Evolutionary conservation across 2,113 vertebrate species (phyloP).

Genomic region (Chaetodon auriga): DNA sequence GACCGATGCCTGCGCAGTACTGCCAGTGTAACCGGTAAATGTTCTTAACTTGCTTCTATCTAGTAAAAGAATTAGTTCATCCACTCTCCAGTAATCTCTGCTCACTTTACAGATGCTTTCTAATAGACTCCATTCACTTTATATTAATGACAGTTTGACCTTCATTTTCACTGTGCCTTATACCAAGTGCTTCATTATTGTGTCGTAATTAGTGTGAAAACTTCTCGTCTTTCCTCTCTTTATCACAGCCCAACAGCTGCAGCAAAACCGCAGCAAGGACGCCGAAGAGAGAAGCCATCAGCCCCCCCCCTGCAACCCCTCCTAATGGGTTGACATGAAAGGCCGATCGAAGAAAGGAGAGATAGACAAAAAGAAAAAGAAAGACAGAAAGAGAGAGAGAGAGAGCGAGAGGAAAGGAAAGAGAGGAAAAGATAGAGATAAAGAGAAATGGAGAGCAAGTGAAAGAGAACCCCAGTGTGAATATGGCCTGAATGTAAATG

Average conservation of each 20-base stretch:
- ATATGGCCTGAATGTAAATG: slow-evolving; percentile 66
- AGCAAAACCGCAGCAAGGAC: slow-evolving; percentile 51
- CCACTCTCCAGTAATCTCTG: slow-evolving; percentile 37
- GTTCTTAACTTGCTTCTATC: slow-evolving; percentile 41
- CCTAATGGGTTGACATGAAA: slow-evolving; percentile 56
- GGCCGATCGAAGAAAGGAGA: slow-evolving; percentile 48
- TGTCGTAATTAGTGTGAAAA: slow-evolving; percentile 78
- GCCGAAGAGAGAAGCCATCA: slow-evolving; percentile 56
- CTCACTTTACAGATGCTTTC: slow-evolving; percentile 63
- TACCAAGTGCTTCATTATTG: slow-evolving; percentile 66
- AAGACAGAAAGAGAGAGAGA: background rate
- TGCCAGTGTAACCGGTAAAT: slow-evolving; percentile 81
- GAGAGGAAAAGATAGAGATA: slow-evolving; percentile 17
- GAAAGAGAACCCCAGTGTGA: slow-evolving; percentile 35
- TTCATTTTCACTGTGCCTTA: slow-evolving; percentile 58
- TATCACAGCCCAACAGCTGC: slow-evolving; percentile 76
- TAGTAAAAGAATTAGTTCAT: slow-evolving; percentile 21
- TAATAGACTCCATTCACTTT: slow-evolving; percentile 53
- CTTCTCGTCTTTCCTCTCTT: slow-evolving; percentile 65
- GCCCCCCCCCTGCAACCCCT: slow-evolving; percentile 34
- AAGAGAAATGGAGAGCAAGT: slow-evolving; percentile 5
- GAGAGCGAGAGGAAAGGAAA: slow-evolving; percentile 7
- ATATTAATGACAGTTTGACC: slow-evolving; percentile 67
- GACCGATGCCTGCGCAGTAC: slow-evolving; percentile 55
- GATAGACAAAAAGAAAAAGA: slow-evolving; percentile 20